Evolutionary conservation across 2,888 invertebrate genomes (phyloP).

Genomic region (Lochmaea crataegi): DNA sequence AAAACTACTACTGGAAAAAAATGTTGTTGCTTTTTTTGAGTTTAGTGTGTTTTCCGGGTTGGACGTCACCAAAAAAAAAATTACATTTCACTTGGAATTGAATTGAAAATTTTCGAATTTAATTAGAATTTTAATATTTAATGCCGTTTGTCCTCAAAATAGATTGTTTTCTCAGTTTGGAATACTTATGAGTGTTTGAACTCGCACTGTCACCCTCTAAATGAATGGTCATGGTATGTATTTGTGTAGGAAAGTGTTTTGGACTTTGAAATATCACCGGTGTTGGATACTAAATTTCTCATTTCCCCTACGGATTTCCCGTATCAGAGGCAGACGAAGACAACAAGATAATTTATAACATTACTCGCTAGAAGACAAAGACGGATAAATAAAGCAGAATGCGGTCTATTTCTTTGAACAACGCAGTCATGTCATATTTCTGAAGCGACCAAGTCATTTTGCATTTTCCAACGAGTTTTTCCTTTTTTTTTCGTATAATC

Average conservation of each 20-base stretch:
- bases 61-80: no score
- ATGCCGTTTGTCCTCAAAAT: not conserved
- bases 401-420: conserved; percentile 37
- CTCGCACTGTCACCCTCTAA: conserved; percentile 38
- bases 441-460: conserved; percentile 55
- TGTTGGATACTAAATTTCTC: conserved; percentile 61
- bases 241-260: conserved; percentile 57
- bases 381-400: conserved; percentile 54
- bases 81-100: no score
- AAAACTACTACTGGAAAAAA: not conserved
- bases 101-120: no score
- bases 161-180: conserved; percentile 1
- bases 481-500: conserved; percentile 52
- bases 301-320: conserved; percentile 57
- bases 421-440: conserved; percentile 53
- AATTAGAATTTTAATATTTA: no score
- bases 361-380: conserved; percentile 49
- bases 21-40: no score
- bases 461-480: conserved; percentile 50
- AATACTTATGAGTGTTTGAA: conserved; percentile 37
- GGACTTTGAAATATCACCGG: conserved; percentile 63
- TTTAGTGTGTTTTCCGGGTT: no score
- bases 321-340: conserved; percentile 57
- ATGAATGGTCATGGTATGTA: conserved; percentile 44
- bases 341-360: conserved; percentile 58